Evolutionary conservation across 2,113 vertebrate species (phyloP), one percentile per base, ranked within the genome.

Genomic region (Dascyllus trimaculatus): DNA sequence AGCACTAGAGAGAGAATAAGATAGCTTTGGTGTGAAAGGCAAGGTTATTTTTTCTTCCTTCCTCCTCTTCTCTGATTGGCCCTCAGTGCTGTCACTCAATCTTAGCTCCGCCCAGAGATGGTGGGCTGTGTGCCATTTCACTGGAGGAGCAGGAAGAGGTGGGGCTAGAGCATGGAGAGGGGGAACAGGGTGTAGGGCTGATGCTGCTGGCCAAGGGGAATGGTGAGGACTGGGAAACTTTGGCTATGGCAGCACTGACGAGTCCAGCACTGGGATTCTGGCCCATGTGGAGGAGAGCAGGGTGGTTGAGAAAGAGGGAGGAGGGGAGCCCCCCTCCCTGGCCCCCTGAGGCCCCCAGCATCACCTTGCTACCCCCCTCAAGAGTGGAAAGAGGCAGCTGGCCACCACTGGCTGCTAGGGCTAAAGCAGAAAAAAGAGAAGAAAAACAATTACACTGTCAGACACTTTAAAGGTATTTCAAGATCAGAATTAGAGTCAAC

Each of bases 321-420:
- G 96, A 96, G 58, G 94, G 94, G 75, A 97, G 94, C 76, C 93
- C 93, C 26, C 95, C 95, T 7, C 92, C 91, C 59, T 96, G 93
- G 29, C 94, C 91, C 11, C 94, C 94, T 5, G 93, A 89, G 38
- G 94, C 93, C 85, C 96, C 95, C 87, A 97, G 90, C 91, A 98
- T 89, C 92, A 97, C 89, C 92, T 96, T 96, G 75, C 95, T 95
- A 78, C 91, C 94, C 71, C 95, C 91, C 80, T 98, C 96, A 96
- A 97, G 97, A 95, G 96, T 96, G 95, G 96, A 96, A 96, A 97
- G 95, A 86, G 96, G 95, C 92, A 97, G 95, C 90, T 96, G 96
- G 89, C 97, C 96, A 97, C 96, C 97, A 97, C 95, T 97, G 96
- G 96, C 96, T 94, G 96, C 96, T 93, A 97, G 95, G 84, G 96